phyloP scores from a whole-genome alignment of 2,888 invertebrate species.

The Agriotes lineatus region DNA sequence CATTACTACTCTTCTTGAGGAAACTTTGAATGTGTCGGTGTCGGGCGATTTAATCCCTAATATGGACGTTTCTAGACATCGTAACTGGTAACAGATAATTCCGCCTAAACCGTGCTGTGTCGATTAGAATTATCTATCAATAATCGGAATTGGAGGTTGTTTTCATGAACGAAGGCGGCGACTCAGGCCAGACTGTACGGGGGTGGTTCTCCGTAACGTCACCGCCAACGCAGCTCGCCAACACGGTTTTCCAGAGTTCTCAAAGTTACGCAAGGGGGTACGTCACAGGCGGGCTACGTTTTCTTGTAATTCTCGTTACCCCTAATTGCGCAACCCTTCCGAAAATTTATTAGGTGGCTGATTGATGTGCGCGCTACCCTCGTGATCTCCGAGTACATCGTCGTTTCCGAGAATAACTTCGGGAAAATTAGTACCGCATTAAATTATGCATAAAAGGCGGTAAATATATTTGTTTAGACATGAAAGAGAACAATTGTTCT shows the following conservation, averaged over 20 bases:
- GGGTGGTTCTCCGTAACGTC: conserved; percentile 4
- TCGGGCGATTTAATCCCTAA: too few relatives aligned
- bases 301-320: not conserved
- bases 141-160: conserved; percentile 5
- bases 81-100: not conserved
- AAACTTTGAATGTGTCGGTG: too few relatives aligned
- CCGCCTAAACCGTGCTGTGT: not conserved
- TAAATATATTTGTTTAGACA: too few relatives aligned
- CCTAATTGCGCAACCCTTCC: not conserved
- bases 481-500: too few relatives aligned
- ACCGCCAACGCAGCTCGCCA: not conserved
- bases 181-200: not conserved
- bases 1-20: too few relatives aligned
- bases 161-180: not conserved
- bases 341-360: not conserved
- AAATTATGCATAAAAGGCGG: too few relatives aligned
- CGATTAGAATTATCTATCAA: not conserved
- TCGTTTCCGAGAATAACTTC: too few relatives aligned
- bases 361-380: too few relatives aligned
- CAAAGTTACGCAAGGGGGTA: not conserved
- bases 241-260: conserved; percentile 1
- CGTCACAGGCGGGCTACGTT: not conserved
- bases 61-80: too few relatives aligned
- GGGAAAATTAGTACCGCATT: too few relatives aligned
- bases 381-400: too few relatives aligned